Evolutionary conservation across 2,888 invertebrate species (phyloP).

Genomic region (Eremobia ochroleuca): DNA sequence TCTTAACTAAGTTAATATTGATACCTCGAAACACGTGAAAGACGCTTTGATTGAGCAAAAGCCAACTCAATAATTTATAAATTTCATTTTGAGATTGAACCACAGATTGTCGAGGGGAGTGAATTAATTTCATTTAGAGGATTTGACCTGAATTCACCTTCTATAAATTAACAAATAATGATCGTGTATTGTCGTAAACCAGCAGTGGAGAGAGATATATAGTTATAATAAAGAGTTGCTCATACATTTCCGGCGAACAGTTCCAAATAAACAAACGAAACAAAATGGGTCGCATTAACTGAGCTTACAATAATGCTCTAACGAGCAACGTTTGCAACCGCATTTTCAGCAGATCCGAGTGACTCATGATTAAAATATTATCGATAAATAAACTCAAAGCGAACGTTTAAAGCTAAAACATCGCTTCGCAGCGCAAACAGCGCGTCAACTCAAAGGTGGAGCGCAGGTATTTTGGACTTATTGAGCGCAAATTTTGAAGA

Average conservation of each 20-base stretch:
- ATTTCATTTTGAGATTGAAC: constrained; percentile 66
- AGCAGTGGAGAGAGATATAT: constrained; percentile 32
- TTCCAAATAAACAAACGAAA: constrained; percentile 68
- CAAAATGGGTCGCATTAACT: constrained; percentile 66
- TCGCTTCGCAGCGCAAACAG: constrained; percentile 72
- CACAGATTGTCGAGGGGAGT: constrained; percentile 55
- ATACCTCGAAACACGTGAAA: constrained; percentile 71
- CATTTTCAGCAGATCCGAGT: constrained; percentile 69
- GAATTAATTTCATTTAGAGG: constrained; percentile 58
- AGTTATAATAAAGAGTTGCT: constrained; percentile 48
- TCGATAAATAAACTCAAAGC: constrained; percentile 68
- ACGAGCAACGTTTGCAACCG: constrained; percentile 73
- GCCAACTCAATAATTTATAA: constrained; percentile 63
- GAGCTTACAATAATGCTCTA: constrained; percentile 74
- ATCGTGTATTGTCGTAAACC: constrained; percentile 31
- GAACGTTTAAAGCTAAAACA: constrained; percentile 69
- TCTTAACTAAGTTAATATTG: constrained; percentile 65
- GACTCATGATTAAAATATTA: constrained; percentile 77
- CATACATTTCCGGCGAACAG: constrained; percentile 51
- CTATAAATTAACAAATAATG: constrained; percentile 53
- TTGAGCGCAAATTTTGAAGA: constrained; percentile 91
- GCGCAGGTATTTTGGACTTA: constrained; percentile 87
- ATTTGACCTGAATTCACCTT: constrained; percentile 50
- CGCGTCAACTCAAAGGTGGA: constrained; percentile 80
- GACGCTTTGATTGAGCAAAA: constrained; percentile 69